phyloP scores from a whole-genome alignment of 1,140 invertebrate species.

The Leptoteleia sp. region DNA sequence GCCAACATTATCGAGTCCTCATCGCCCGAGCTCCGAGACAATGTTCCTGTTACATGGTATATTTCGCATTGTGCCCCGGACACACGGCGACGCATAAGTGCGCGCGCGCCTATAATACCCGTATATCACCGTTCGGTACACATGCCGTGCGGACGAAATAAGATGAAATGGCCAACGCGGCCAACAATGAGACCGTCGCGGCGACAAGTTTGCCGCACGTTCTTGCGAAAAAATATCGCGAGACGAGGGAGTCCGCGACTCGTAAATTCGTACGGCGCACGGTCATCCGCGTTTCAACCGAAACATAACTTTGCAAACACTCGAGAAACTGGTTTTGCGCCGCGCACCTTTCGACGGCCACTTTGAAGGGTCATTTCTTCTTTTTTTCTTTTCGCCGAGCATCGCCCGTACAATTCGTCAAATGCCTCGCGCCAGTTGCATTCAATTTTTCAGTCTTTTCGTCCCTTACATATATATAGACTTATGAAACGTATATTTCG shows the following conservation, averaged over 20 bases:
- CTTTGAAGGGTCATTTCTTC: conserved; percentile 22
- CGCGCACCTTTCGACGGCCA: conserved; percentile 13
- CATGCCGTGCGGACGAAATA: too few species aligned
- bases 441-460: too few species aligned
- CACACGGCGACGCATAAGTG: background rate
- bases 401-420: conserved; percentile 45
- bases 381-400: conserved; percentile 11
- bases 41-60: background rate
- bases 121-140: conserved; percentile 34
- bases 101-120: conserved; percentile 2
- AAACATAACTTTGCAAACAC: conserved; percentile 49
- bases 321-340: conserved; percentile 36
- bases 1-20: too few species aligned
- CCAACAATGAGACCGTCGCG: conserved; percentile 18
- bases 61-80: background rate
- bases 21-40: conserved; percentile 10
- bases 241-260: too few species aligned
- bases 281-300: conserved; percentile 32
- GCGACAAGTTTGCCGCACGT: conserved; percentile 16
- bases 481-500: too few species aligned
- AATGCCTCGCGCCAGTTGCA: conserved; percentile 4
- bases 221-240: conserved; percentile 13
- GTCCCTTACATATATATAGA: too few species aligned
- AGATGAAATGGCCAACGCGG: conserved; percentile 8
- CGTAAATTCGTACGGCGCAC: too few species aligned